These are phyloP conservation scores for Mercenaria mercenaria DNA, from an alignment of 1,140 invertebrate species.

Conservation along the genomic window DNA sequence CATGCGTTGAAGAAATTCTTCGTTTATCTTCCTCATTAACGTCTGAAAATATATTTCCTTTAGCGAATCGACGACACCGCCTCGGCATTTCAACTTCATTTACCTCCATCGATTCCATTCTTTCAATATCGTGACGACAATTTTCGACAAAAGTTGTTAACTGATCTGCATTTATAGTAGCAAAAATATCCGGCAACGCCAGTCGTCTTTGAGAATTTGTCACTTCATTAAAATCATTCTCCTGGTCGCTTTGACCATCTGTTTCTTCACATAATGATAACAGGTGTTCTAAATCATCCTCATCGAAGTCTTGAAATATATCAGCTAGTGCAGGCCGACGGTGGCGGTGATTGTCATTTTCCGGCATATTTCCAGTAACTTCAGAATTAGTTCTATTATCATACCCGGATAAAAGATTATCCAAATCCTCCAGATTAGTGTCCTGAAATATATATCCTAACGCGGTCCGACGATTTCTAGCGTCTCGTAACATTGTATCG, in stretches of 20 bases:
- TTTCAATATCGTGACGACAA: not conserved
- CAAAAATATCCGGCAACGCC: not conserved
- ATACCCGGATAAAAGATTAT: not conserved
- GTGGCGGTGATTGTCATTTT: not conserved
- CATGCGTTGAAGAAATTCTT: not conserved
- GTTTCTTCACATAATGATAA: not conserved
- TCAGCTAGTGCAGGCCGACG: not conserved
- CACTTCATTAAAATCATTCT: not conserved
- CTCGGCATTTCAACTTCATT: not conserved
- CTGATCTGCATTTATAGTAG: not conserved
- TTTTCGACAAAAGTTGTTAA: not conserved
- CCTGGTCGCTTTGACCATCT: not conserved
- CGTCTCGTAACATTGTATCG: not conserved
- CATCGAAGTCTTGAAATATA: constrained; percentile 11
- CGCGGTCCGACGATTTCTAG: not conserved
- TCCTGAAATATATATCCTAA: constrained; percentile 24
- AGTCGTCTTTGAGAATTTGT: not conserved
- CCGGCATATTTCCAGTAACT: not conserved
- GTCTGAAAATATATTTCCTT: not conserved
- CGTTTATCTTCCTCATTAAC: not conserved
- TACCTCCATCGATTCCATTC: not conserved
- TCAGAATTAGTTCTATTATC: not conserved
- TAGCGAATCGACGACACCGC: not conserved
- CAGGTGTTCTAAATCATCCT: not conserved
- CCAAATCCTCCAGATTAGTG: not conserved